phyloP scores from a whole-genome alignment of 2,888 invertebrate genomes.

The Lasioglossum vierecki region DNA sequence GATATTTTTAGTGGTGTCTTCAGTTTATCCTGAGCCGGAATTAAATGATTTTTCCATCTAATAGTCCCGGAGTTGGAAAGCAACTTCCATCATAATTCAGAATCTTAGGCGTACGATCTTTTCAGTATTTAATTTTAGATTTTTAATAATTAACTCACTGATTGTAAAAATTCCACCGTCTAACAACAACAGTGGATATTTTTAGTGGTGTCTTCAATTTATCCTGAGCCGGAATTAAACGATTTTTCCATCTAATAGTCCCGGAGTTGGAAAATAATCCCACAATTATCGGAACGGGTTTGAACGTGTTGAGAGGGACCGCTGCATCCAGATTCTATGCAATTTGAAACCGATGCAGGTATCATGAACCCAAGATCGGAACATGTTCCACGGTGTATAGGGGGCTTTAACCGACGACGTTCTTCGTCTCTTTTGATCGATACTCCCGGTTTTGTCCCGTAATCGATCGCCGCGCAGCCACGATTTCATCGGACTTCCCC shows the following conservation, averaged over 20 bases:
- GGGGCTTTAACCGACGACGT: not conserved
- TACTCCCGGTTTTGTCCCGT: conserved; percentile 5
- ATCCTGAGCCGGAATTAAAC: not conserved
- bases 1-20: not conserved
- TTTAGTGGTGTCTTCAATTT: not conserved
- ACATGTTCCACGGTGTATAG: not conserved
- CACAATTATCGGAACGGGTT: not conserved
- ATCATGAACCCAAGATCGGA: not conserved
- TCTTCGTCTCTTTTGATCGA: conserved; percentile 4
- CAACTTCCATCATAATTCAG: too few species aligned
- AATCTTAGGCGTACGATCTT: too few species aligned
- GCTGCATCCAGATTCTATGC: not conserved
- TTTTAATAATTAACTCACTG: too few species aligned
- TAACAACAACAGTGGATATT: not conserved
- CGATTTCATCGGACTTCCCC: not conserved
- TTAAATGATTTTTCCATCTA: not conserved
- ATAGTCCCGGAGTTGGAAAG: not conserved
- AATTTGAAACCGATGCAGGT: not conserved
- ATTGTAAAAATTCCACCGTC: not conserved
- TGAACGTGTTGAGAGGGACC: not conserved
- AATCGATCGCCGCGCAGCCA: not conserved
- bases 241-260: not conserved
- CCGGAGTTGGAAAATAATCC: not conserved
- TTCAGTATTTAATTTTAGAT: too few species aligned
- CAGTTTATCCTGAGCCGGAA: not conserved